Conservation (phyloP, 1,140 invertebrate species). For the Achatina immaculata region DNA sequence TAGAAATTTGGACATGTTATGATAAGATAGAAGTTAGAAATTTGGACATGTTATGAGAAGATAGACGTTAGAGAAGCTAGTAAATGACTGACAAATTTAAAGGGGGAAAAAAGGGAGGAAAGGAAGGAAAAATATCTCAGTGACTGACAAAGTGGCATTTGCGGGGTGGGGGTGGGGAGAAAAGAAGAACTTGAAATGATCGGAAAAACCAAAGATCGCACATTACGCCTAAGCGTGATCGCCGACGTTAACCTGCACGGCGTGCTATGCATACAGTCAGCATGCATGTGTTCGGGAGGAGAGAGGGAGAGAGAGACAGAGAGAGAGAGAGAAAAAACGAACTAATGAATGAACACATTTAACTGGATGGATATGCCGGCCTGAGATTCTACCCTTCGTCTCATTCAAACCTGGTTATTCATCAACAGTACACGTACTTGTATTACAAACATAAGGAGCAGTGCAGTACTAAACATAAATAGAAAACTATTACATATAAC, state of each 20-base stretch:
- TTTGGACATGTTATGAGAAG: too few relatives aligned
- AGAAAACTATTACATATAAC: too few relatives aligned
- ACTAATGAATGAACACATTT: too few relatives aligned
- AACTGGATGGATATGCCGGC: not conserved
- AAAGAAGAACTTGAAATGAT: not conserved
- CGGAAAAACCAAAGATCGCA: not conserved
- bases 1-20: too few relatives aligned
- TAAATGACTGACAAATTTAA: too few relatives aligned
- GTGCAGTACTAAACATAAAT: not conserved
- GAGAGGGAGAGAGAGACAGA: slow-evolving; percentile 26
- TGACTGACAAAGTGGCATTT: not conserved
- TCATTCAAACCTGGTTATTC: not conserved
- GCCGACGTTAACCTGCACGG: not conserved
- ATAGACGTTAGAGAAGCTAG: too few relatives aligned
- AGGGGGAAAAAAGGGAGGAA: too few relatives aligned
- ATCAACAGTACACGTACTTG: not conserved
- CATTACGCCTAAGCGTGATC: not conserved
- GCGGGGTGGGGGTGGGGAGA: not conserved
- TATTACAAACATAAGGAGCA: not conserved
- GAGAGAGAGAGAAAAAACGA: slow-evolving; percentile 13
- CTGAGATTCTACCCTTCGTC: not conserved
- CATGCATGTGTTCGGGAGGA: not conserved
- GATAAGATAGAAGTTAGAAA: too few relatives aligned
- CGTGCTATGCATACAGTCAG: too few relatives aligned
- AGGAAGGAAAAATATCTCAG: not conserved